phyloP scores from a whole-genome alignment of 2,113 vertebrate genomes.

The Cephalopterus ornatus region DNA sequence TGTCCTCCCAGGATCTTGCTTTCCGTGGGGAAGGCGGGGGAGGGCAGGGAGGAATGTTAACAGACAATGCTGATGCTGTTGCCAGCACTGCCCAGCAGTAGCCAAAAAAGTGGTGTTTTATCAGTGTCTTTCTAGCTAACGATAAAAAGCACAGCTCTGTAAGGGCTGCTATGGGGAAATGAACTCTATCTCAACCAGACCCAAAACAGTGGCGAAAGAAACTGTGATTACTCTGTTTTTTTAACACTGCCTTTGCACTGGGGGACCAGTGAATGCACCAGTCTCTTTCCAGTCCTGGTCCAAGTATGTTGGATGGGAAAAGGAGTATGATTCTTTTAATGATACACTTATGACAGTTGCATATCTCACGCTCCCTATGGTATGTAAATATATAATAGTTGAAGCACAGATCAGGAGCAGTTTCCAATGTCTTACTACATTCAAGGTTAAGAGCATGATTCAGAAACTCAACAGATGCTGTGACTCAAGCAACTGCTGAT shows the following conservation, averaged over 20 bases:
- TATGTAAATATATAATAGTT: background rate
- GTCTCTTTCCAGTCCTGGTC: background rate
- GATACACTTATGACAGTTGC: background rate
- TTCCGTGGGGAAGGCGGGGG: background rate
- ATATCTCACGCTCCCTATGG: background rate
- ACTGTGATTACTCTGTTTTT: accelerated
- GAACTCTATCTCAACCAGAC: background rate
- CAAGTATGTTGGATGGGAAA: background rate
- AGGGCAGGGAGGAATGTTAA: background rate
- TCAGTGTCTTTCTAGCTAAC: background rate
- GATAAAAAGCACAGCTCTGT: background rate
- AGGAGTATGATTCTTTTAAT: background rate
- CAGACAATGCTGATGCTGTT: background rate
- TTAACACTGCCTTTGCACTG: background rate
- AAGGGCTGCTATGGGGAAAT: background rate
- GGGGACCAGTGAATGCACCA: background rate
- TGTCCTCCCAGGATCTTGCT: background rate
- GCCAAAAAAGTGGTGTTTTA: background rate
- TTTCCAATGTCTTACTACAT: slow-evolving; percentile 23
- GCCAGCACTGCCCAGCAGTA: background rate
- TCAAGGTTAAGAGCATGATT: slow-evolving; percentile 48
- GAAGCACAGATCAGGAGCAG: background rate
- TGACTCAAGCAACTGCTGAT: slow-evolving; percentile 62
- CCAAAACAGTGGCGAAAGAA: background rate
- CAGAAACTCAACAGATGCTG: slow-evolving; percentile 57